A percentile compares a stretch with the other conserved stretches of the same genome.
These are phyloP conservation scores for Scytalopus superciliaris DNA, from an alignment of 2,113 vertebrate genomes.

Conservation along the genomic window DNA sequence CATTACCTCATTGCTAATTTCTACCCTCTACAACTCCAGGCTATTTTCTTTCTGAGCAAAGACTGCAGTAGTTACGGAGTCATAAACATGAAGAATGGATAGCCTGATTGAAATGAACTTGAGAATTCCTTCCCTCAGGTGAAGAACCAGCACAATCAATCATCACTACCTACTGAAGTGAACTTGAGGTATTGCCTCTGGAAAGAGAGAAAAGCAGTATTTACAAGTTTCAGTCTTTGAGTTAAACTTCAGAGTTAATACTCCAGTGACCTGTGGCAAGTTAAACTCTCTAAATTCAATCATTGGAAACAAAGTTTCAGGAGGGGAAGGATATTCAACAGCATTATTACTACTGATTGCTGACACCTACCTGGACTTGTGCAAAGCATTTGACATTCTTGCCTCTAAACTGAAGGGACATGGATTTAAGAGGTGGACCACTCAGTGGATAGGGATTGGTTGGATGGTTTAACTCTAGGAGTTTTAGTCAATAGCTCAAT, in stretches of 20 bases:
- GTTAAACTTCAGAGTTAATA: not conserved
- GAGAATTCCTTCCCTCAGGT: constrained; percentile 7
- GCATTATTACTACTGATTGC: not conserved
- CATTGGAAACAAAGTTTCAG: not conserved
- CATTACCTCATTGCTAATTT: not conserved
- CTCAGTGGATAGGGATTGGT: not conserved
- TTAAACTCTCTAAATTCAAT: not conserved
- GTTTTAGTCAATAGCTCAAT: not conserved
- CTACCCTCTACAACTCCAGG: not conserved
- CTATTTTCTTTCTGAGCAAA: not conserved
- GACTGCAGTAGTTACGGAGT: not conserved
- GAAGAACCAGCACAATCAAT: not conserved
- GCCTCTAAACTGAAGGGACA: not conserved
- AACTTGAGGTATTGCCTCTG: not conserved
- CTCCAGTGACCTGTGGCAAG: not conserved
- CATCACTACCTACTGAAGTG: not conserved
- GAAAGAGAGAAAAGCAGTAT: not conserved
- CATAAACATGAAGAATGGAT: not conserved
- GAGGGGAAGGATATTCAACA: not conserved
- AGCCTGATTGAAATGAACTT: not conserved
- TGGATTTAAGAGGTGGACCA: not conserved
- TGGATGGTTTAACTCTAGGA: not conserved
- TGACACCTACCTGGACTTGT: not conserved
- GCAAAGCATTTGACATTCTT: not conserved
- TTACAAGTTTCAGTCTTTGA: not conserved